Evolutionary conservation across 2,113 vertebrate species (phyloP).

Genomic region (Speoplatyrhinus poulsoni): DNA sequence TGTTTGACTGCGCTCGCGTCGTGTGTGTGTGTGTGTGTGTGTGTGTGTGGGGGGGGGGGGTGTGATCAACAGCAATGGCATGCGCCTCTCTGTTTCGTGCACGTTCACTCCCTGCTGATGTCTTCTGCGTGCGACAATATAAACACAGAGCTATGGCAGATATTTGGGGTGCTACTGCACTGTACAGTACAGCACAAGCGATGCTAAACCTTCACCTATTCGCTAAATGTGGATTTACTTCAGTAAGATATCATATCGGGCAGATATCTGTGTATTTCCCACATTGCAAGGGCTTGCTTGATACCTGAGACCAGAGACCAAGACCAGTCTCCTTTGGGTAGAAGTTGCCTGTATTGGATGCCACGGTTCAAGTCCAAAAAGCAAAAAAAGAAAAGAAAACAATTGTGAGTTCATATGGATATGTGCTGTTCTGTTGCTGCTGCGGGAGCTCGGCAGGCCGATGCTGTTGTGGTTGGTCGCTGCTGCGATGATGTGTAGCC

Average conservation of each 20-base stretch:
- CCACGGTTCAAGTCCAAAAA: not conserved
- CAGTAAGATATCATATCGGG: not conserved
- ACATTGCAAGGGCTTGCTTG: not conserved
- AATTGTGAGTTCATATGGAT: not conserved
- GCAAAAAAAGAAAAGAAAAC: not conserved
- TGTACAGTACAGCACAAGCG: no score
- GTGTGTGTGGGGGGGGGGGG: not conserved
- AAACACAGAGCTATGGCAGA: no score
- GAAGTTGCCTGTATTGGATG: not conserved
- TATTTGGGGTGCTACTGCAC: no score
- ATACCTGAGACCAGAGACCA: not conserved
- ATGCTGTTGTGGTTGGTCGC: conserved; percentile 15
- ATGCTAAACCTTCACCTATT: no score
- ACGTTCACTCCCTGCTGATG: no score
- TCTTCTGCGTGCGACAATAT: no score
- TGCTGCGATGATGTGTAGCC: conserved; percentile 45
- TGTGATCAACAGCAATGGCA: not conserved
- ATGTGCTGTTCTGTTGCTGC: not conserved
- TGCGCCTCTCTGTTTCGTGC: not conserved
- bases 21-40: conserved; percentile 12
- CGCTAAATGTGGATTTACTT: no score
- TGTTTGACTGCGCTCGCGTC: not conserved
- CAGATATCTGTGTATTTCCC: conserved; percentile 17
- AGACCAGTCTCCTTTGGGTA: not conserved
- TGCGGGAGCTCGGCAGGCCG: conserved; percentile 30